These are phyloP conservation scores for Glyptemys insculpta DNA, from an alignment of 2,797 vertebrate species.

Conservation along the genomic window DNA sequence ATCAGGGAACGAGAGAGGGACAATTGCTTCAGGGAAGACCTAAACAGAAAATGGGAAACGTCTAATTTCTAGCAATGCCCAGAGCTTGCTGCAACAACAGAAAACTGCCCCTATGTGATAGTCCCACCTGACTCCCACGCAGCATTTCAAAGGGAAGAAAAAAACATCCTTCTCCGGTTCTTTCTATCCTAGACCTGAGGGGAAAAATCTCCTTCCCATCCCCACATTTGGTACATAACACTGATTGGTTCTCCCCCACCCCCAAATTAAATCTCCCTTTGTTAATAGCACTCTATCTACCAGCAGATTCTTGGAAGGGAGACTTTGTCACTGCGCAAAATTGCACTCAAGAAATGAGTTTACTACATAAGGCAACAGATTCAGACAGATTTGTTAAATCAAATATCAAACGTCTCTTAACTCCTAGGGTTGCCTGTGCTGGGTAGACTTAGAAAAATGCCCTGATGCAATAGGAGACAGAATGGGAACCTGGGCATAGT, in stretches of 20 bases:
- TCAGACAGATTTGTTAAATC: background rate
- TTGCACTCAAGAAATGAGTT: background rate
- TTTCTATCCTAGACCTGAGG: background rate
- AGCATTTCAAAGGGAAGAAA: background rate
- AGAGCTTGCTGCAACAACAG: background rate
- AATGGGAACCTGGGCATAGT: background rate
- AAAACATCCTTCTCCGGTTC: slow-evolving; percentile 6
- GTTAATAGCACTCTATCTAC: background rate
- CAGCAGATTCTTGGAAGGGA: background rate
- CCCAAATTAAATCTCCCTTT: too few relatives aligned
- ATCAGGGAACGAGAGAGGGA: background rate
- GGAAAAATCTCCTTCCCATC: slow-evolving; percentile 9
- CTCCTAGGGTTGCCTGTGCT: accelerated
- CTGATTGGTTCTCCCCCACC: too few relatives aligned
- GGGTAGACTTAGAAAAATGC: background rate
- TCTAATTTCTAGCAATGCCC: background rate
- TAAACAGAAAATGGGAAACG: background rate
- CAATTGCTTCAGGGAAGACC: background rate
- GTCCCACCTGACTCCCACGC: background rate
- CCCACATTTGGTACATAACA: background rate
- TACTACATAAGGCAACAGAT: accelerated
- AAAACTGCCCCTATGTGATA: background rate
- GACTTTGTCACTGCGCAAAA: background rate
- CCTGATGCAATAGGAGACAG: background rate
- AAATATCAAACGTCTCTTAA: accelerated